phyloP scores from a whole-genome alignment of 2,888 invertebrate species.

The Panzeria rudis region DNA sequence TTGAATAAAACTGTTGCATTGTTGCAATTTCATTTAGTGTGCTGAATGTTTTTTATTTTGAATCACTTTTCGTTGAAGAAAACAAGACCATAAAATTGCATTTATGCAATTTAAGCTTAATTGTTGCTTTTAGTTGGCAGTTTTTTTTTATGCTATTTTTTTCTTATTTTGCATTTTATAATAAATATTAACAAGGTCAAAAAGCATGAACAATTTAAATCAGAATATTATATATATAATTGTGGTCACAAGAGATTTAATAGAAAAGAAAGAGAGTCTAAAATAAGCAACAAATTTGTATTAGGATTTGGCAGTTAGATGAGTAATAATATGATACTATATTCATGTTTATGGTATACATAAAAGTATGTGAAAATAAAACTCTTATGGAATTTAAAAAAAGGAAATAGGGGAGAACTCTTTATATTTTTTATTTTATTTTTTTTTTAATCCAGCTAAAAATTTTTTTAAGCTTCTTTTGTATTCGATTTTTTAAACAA shows the following conservation, averaged over 20 bases:
- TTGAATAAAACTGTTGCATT: constrained; percentile 59
- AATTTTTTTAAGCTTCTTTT: background rate
- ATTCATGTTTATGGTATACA: background rate
- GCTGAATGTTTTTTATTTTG: background rate
- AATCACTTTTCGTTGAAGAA: constrained; percentile 37
- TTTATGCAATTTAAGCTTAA: constrained; percentile 52
- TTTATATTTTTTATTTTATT: background rate
- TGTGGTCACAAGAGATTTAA: background rate
- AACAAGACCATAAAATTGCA: constrained; percentile 50
- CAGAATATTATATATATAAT: constrained; percentile 7
- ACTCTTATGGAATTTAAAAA: background rate
- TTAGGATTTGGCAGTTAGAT: background rate
- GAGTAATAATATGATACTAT: background rate
- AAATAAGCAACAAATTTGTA: background rate
- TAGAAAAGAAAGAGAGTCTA: background rate
- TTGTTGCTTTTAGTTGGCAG: constrained; percentile 48
- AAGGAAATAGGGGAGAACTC: background rate
- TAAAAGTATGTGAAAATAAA: background rate
- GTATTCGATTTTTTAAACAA: constrained; percentile 19
- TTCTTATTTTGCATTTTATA: background rate
- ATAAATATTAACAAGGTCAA: constrained; percentile 54
- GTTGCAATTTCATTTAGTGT: constrained; percentile 28
- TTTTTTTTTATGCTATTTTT: constrained; percentile 9
- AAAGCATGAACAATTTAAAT: constrained; percentile 7
- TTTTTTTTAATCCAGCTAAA: background rate